phyloP scores from a whole-genome alignment of 2,797 vertebrate species.

The Enteromius fasciolatus region DNA sequence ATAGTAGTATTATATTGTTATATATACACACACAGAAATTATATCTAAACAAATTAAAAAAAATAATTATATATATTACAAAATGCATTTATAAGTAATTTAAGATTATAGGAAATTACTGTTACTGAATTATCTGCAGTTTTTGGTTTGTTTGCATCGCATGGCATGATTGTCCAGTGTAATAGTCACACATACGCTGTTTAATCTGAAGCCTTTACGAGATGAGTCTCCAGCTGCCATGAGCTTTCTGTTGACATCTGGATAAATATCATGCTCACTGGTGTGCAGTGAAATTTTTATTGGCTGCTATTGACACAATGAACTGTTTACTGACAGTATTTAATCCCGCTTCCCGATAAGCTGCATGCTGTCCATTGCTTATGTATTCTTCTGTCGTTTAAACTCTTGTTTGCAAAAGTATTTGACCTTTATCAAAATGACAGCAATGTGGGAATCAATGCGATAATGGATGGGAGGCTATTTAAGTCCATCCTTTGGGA shows the following conservation, averaged over 20 bases:
- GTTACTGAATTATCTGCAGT: not conserved
- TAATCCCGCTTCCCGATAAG: constrained; percentile 27
- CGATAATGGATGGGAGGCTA: not conserved
- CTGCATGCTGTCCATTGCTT: not conserved
- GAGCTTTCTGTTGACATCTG: constrained; percentile 36
- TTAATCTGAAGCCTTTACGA: not conserved
- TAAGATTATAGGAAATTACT: not conserved
- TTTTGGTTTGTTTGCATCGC: not conserved
- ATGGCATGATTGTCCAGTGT: not conserved
- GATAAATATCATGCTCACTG: constrained; percentile 34
- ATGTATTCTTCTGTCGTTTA: not conserved
- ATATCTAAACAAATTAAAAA: no score
- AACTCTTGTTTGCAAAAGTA: not conserved
- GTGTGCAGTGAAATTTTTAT: constrained; percentile 25
- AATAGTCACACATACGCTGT: not conserved
- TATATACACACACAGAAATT: no score
- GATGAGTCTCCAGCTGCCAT: constrained; percentile 6
- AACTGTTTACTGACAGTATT: constrained; percentile 9
- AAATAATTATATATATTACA: no score
- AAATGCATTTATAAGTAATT: no score
- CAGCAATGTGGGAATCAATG: constrained; percentile 10
- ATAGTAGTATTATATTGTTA: no score
- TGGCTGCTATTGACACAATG: constrained; percentile 21
- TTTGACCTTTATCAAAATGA: constrained; percentile 37
- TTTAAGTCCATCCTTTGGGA: not conserved